Evolutionary conservation across 2,888 invertebrate genomes (phyloP).

Genomic region (Cataglyphis cursor): DNA sequence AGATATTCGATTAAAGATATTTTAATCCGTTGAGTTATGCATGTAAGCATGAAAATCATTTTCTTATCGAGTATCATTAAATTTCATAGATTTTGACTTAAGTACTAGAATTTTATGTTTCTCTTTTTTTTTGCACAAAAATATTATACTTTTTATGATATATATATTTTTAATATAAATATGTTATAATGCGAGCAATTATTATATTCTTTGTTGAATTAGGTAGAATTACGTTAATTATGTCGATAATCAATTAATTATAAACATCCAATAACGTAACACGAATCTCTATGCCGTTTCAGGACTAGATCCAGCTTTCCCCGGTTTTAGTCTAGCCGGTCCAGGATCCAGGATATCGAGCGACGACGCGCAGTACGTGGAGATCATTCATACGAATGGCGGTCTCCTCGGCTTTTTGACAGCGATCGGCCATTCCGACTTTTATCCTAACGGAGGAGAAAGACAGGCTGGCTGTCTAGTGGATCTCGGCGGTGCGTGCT

Average conservation of each 20-base stretch:
- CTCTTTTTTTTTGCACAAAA: not conserved
- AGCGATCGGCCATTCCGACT: conserved; percentile 57
- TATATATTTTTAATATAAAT: conserved; percentile 1
- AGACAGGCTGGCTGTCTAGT: conserved; percentile 80
- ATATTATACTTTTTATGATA: not conserved
- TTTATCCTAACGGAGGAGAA: conserved; percentile 85
- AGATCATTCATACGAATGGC: conserved; percentile 85
- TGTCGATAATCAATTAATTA: not conserved
- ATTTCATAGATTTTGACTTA: not conserved
- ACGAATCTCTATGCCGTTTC: conserved; percentile 10
- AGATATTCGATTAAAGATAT: not conserved
- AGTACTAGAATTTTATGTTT: not conserved
- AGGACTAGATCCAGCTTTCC: conserved; percentile 86
- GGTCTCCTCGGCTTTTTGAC: conserved; percentile 81
- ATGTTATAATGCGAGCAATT: not conserved
- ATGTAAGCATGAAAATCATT: not conserved
- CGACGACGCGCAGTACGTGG: conserved; percentile 83
- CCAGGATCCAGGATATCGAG: conserved; percentile 79
- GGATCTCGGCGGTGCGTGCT: conserved; percentile 78
- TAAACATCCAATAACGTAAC: not conserved
- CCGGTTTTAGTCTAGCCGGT: conserved; percentile 78
- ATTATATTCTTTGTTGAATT: not conserved
- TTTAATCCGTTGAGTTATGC: not conserved
- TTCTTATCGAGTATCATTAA: not conserved
- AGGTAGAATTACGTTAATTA: not conserved